phyloP scores from a whole-genome alignment of 2,888 invertebrate genomes.

The Clitarchus hookeri region DNA sequence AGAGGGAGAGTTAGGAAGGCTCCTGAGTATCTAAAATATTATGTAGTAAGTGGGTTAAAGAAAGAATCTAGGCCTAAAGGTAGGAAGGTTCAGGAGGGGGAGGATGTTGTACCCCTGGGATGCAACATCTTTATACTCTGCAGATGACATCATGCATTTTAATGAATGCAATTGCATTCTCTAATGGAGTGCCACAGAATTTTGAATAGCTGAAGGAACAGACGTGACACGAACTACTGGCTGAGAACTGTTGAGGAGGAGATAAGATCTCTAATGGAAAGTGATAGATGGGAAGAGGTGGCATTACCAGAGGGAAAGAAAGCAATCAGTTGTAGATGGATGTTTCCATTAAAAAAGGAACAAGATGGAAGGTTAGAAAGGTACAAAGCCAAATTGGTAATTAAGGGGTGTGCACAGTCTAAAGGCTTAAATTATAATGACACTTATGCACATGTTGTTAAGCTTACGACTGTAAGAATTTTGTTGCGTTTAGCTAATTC shows the following conservation, averaged over 20 bases:
- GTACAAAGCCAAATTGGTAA: not conserved
- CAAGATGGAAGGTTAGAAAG: not conserved
- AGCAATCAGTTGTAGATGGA: not conserved
- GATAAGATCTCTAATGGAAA: too few relatives aligned
- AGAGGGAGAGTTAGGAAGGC: not conserved
- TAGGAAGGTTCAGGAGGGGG: not conserved
- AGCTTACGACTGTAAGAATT: not conserved
- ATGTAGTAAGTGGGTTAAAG: not conserved
- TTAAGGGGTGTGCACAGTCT: not conserved
- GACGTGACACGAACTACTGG: not conserved
- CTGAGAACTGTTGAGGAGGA: not conserved
- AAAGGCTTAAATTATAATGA: not conserved
- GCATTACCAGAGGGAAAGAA: not conserved
- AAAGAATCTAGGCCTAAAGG: not conserved
- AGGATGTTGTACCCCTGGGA: too few relatives aligned
- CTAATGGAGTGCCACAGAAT: not conserved
- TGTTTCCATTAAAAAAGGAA: not conserved
- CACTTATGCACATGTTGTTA: not conserved
- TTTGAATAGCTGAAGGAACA: not conserved
- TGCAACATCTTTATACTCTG: not conserved
- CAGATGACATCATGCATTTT: not conserved
- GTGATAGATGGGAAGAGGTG: not conserved
- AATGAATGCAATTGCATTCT: not conserved
- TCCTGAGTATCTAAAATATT: not conserved
- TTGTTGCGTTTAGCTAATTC: not conserved